A percentile compares a stretch with the other conserved stretches of the same genome.
These are phyloP conservation scores for Hydropotes inermis DNA, from an alignment of 2,113 vertebrate genomes.

Conservation along the genomic window DNA sequence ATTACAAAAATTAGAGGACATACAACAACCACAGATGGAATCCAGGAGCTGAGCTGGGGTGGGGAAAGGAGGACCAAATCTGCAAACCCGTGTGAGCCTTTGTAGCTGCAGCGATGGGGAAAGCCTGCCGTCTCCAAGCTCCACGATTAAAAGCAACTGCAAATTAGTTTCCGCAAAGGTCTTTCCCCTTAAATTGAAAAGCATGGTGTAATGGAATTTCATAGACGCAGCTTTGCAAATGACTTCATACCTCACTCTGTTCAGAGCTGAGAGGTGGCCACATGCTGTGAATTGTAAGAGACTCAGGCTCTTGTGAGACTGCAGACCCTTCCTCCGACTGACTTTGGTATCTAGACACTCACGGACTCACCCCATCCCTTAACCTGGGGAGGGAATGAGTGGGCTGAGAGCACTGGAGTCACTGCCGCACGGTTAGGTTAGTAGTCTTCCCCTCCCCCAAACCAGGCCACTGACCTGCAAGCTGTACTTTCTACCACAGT, in stretches of 20 bases:
- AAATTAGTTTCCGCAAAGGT: conserved; percentile 76
- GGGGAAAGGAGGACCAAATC: neutral
- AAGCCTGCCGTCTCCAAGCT: conserved; percentile 30
- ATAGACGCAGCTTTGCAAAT: conserved; percentile 48
- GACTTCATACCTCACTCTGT: conserved; percentile 49
- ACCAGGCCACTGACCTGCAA: neutral
- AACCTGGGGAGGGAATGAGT: neutral
- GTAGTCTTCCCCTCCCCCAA: neutral
- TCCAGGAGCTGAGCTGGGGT: conserved; percentile 17
- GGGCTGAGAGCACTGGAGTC: neutral
- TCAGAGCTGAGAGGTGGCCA: conserved; percentile 32
- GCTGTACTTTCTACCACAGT: neutral
- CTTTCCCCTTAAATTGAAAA: conserved; percentile 74
- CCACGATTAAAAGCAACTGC: conserved; percentile 66
- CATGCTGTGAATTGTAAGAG: conserved; percentile 32
- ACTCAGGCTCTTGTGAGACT: neutral
- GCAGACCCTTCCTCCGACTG: neutral
- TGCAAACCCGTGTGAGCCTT: conserved; percentile 57
- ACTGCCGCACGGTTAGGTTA: neutral
- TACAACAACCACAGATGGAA: conserved; percentile 18
- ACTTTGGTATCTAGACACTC: neutral
- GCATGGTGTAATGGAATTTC: conserved; percentile 65
- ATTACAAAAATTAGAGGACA: conserved; percentile 38
- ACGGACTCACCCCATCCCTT: neutral
- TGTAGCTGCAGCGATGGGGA: conserved; percentile 1